Evolutionary conservation across 2,888 invertebrate species (phyloP).

Genomic region (Rhagophthalmus giganteus): DNA sequence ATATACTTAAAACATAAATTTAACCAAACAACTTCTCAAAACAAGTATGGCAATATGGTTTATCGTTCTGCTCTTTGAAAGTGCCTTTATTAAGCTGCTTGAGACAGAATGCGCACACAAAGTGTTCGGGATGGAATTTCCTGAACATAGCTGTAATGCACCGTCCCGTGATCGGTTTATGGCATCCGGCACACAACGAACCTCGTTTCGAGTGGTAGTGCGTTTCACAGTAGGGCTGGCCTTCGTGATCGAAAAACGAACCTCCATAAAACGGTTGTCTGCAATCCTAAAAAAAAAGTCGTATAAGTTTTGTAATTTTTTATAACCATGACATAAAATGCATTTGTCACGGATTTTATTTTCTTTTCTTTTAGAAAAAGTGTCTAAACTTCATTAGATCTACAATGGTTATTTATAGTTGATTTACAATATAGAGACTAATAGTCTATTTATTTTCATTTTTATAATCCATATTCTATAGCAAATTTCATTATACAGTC

Average conservation of each 20-base stretch:
- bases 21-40: slow-evolving; percentile 96
- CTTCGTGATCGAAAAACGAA: slow-evolving; percentile 98
- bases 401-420: too few species aligned
- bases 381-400: too few species aligned
- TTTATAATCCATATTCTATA: too few species aligned
- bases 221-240: slow-evolving; percentile 96
- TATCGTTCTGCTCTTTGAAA: slow-evolving; percentile 98
- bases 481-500: too few species aligned
- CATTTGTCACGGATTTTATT: too few species aligned
- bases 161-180: slow-evolving; percentile 94
- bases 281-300: slow-evolving; percentile 74
- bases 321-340: neutral
- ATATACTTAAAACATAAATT: too few species aligned
- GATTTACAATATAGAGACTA: too few species aligned
- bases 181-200: slow-evolving; percentile 96
- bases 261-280: slow-evolving; percentile 95
- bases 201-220: slow-evolving; percentile 98
- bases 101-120: slow-evolving; percentile 98
- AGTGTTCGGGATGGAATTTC: slow-evolving; percentile 99
- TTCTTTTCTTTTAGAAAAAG: too few species aligned
- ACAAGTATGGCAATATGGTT: slow-evolving; percentile 97
- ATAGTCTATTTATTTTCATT: too few species aligned
- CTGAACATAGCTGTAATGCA: slow-evolving; percentile 99
- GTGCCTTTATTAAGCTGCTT: slow-evolving; percentile 98
- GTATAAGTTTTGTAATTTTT: neutral